Evolutionary conservation across 2,888 invertebrate genomes (phyloP).

Genomic region (Diarsia brunnea): DNA sequence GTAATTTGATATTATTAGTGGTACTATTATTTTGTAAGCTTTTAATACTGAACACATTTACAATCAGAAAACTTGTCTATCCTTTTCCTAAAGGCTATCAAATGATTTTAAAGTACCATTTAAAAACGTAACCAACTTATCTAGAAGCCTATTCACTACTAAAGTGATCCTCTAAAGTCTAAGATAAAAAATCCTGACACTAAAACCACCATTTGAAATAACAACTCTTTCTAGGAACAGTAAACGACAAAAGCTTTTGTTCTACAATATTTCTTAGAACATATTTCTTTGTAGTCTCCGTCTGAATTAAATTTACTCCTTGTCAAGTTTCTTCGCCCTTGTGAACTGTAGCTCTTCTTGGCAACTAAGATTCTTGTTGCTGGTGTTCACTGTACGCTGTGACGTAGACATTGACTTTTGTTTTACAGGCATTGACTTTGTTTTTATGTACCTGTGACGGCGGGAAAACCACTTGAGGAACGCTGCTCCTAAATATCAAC

Average conservation of each 20-base stretch:
- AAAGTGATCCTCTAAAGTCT: conserved; percentile 9
- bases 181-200: conserved; percentile 24
- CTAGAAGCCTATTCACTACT: neutral
- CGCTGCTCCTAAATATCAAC: no score
- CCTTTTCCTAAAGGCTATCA: no score
- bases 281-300: conserved; percentile 53
- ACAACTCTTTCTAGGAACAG: conserved; percentile 17
- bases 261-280: conserved; percentile 49
- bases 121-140: neutral
- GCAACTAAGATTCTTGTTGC: conserved; percentile 11
- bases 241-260: conserved; percentile 45
- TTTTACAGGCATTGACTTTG: neutral
- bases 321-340: conserved; percentile 40
- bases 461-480: no score
- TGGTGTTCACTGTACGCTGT: conserved; percentile 11
- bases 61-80: neutral
- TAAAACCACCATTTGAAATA: conserved; percentile 23
- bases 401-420: conserved; percentile 10
- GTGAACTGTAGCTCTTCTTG: conserved; percentile 30
- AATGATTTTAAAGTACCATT: neutral
- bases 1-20: no score
- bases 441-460: no score
- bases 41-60: no score
- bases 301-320: conserved; percentile 53
- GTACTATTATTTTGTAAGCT: no score